phyloP scores from a whole-genome alignment of 2,797 vertebrate genomes.

The Aselliscus stoliczkanus region DNA sequence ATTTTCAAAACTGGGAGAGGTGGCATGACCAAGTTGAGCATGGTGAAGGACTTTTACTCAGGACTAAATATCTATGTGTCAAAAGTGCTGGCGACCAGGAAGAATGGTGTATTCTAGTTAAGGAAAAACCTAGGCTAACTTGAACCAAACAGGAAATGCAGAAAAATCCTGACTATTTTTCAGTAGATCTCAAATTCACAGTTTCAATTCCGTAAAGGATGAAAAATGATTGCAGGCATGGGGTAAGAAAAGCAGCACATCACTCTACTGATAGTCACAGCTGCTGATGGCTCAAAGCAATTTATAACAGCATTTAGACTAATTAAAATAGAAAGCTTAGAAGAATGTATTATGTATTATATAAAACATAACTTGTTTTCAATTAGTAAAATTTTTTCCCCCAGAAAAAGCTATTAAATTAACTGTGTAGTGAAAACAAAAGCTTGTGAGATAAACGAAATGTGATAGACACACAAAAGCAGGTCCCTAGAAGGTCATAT shows the following conservation, averaged over 20 bases:
- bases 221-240: neutral
- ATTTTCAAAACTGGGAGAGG: neutral
- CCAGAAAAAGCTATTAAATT: neutral
- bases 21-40: neutral
- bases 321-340: neutral
- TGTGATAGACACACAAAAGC: neutral
- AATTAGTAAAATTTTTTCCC: neutral
- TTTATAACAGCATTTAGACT: neutral
- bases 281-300: neutral
- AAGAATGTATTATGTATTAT: neutral
- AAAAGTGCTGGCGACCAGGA: neutral
- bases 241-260: neutral
- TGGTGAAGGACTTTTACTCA: neutral
- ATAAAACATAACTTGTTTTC: neutral
- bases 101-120: neutral
- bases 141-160: neutral
- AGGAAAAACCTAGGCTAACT: neutral
- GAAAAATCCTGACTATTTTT: neutral
- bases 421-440: neutral
- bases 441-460: neutral
- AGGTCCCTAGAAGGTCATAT: neutral
- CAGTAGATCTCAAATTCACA: neutral
- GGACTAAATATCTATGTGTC: neutral
- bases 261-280: neutral
- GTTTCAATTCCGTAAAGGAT: neutral